These are phyloP conservation scores for Poeciliopsis paucimaculata DNA, from an alignment of 2,797 vertebrate genomes.

Conservation along the genomic window DNA sequence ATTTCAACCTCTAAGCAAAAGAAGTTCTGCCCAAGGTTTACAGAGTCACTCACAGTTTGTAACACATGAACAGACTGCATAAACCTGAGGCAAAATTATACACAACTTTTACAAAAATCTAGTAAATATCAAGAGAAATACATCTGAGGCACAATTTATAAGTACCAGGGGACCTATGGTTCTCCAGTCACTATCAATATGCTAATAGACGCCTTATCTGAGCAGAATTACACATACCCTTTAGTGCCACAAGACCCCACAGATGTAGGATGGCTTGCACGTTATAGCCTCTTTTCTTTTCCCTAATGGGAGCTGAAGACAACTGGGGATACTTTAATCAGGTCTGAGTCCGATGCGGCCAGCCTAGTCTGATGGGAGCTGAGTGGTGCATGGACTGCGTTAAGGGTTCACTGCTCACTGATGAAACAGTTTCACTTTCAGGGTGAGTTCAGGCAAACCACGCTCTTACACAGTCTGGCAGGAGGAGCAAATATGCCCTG, in stretches of 20 bases:
- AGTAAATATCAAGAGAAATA: conserved; percentile 53
- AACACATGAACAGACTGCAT: conserved; percentile 21
- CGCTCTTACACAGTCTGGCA: conserved; percentile 73
- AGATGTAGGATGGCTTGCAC: conserved; percentile 68
- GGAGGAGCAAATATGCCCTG: conserved; percentile 69
- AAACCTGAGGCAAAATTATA: conserved; percentile 53
- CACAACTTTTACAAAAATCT: conserved; percentile 21
- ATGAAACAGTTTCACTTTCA: conserved; percentile 79
- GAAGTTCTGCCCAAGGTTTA: conserved; percentile 11
- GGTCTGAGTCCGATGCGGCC: conserved; percentile 74
- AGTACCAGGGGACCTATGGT: conserved; percentile 62
- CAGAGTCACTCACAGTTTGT: conserved; percentile 18
- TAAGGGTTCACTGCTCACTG: conserved; percentile 80
- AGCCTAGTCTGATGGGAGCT: conserved; percentile 76
- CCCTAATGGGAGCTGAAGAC: conserved; percentile 77
- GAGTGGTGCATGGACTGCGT: conserved; percentile 73
- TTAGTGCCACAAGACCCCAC: conserved; percentile 65
- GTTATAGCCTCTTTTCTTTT: conserved; percentile 56
- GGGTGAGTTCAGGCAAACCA: conserved; percentile 66
- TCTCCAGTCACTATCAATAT: conserved; percentile 77
- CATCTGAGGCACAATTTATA: conserved; percentile 55
- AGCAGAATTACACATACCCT: conserved; percentile 63
- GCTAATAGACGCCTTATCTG: conserved; percentile 62
- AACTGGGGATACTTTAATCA: conserved; percentile 75
- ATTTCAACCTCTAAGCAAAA: conserved; percentile 1